A percentile compares a stretch with the other conserved stretches of the same genome.
Evolutionary conservation across 2,113 vertebrate species (phyloP).

Genomic region (Chauna torquata): DNA sequence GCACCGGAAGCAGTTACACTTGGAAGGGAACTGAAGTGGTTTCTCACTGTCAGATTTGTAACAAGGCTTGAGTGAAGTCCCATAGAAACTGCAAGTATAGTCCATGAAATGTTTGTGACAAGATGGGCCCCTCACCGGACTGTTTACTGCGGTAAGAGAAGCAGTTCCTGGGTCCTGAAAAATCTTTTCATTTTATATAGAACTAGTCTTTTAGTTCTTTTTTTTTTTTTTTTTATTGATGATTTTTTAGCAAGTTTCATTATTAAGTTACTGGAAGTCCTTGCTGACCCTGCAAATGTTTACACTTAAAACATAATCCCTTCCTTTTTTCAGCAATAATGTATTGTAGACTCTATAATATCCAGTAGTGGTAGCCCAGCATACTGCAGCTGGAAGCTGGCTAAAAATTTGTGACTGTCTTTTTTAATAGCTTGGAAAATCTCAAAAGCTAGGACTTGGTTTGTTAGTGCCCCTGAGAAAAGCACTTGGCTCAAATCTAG

Average conservation of each 20-base stretch:
- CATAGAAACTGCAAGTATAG: rapidly evolving
- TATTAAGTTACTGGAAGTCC: neutral
- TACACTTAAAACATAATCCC: neutral
- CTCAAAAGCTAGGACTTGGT: neutral
- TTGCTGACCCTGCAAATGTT: neutral
- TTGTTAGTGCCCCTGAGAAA: neutral
- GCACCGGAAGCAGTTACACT: neutral
- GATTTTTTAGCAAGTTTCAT: neutral
- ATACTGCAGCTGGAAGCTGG: neutral
- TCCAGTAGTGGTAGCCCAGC: neutral
- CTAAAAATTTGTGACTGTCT: neutral
- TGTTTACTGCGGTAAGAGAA: rapidly evolving
- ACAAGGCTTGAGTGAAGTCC: rapidly evolving
- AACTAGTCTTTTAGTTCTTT: neutral
- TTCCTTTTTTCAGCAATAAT: neutral
- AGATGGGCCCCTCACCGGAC: neutral
- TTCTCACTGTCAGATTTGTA: neutral
- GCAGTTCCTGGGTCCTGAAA: neutral
- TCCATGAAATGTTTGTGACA: rapidly evolving
- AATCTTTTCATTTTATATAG: rapidly evolving
- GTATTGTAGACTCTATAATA: neutral
- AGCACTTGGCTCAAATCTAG: neutral
- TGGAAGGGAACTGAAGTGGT: neutral
- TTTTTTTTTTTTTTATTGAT: neutral
- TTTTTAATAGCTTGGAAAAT: neutral